A percentile compares a stretch with the other conserved stretches of the same genome.
Evolutionary conservation across 1,140 invertebrate species (phyloP).

Genomic region (Macrobrachium nipponense): DNA sequence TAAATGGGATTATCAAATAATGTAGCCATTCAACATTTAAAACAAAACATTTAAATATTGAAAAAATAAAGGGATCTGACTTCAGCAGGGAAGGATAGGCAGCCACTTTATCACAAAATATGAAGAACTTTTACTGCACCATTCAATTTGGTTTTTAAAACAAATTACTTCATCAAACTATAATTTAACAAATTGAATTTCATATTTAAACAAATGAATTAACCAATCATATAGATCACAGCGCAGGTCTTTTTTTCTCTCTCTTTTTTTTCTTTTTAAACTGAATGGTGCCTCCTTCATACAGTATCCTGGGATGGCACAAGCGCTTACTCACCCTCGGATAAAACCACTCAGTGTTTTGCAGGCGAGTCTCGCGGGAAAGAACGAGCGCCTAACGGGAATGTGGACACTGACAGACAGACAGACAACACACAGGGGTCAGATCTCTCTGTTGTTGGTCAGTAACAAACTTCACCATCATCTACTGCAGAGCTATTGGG

Average conservation of each 20-base stretch:
- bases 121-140: slow-evolving; percentile 54
- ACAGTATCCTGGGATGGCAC: slow-evolving; percentile 52
- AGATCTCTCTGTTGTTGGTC: slow-evolving; percentile 57
- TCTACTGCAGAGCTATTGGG: slow-evolving; percentile 55
- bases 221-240: slow-evolving; percentile 2
- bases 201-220: slow-evolving; percentile 15
- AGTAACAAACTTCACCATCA: slow-evolving; percentile 57
- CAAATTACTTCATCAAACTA: slow-evolving; percentile 16
- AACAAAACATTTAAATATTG: slow-evolving; percentile 40
- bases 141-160: slow-evolving; percentile 48
- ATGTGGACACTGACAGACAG: slow-evolving; percentile 64
- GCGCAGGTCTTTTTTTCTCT: slow-evolving; percentile 15
- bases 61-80: slow-evolving; percentile 41
- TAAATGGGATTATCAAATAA: slow-evolving; percentile 47
- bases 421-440: slow-evolving; percentile 60
- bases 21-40: slow-evolving; percentile 58
- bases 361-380: slow-evolving; percentile 62
- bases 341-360: slow-evolving; percentile 64
- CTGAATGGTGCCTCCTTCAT: slow-evolving; percentile 55
- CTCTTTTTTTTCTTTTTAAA: slow-evolving; percentile 24
- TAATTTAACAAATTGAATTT: neutral
- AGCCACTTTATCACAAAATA: slow-evolving; percentile 54
- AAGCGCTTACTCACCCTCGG: slow-evolving; percentile 63
- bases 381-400: slow-evolving; percentile 63
- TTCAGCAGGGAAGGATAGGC: slow-evolving; percentile 57